These are phyloP conservation scores for Ectemnius continuus DNA, from an alignment of 2,888 invertebrate genomes.

Conservation along the genomic window DNA sequence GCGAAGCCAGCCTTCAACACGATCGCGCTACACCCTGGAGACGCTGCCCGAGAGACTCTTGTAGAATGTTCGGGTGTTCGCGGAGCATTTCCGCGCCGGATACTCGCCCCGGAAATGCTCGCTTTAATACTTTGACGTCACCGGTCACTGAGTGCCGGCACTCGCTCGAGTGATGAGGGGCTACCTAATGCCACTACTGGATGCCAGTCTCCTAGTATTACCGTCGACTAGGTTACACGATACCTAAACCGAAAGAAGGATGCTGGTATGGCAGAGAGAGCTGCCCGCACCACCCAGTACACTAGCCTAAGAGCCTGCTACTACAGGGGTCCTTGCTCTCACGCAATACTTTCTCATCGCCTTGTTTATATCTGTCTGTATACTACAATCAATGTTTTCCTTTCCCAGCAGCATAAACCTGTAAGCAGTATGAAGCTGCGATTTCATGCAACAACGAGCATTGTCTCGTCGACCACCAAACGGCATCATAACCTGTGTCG, in stretches of 20 bases:
- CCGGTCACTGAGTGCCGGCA: conserved; percentile 48
- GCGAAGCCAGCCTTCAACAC: background rate
- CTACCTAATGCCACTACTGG: conserved; percentile 55
- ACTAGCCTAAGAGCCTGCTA: conserved; percentile 6
- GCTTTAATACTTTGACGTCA: conserved; percentile 69
- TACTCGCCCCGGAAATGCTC: conserved; percentile 72
- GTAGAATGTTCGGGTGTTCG: conserved; percentile 69
- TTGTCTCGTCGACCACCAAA: too few relatives aligned
- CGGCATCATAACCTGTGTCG: too few relatives aligned
- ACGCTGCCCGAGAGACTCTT: conserved; percentile 59
- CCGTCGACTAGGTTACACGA: conserved; percentile 54
- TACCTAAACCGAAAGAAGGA: conserved; percentile 45
- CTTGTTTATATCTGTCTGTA: too few relatives aligned
- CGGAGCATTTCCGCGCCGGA: conserved; percentile 69
- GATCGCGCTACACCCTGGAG: conserved; percentile 47
- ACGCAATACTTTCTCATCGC: conserved; percentile 10
- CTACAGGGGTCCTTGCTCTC: conserved; percentile 26
- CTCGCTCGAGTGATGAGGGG: conserved; percentile 28
- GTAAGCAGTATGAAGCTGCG: too few relatives aligned
- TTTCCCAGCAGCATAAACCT: too few relatives aligned
- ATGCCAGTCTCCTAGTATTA: conserved; percentile 57
- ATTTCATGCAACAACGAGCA: too few relatives aligned
- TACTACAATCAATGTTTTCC: too few relatives aligned
- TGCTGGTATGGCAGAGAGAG: conserved; percentile 21
- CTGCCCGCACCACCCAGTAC: too few relatives aligned